Conservation (phyloP, 2,113 vertebrate species). For the Sinocyclocheilus grahami region DNA sequence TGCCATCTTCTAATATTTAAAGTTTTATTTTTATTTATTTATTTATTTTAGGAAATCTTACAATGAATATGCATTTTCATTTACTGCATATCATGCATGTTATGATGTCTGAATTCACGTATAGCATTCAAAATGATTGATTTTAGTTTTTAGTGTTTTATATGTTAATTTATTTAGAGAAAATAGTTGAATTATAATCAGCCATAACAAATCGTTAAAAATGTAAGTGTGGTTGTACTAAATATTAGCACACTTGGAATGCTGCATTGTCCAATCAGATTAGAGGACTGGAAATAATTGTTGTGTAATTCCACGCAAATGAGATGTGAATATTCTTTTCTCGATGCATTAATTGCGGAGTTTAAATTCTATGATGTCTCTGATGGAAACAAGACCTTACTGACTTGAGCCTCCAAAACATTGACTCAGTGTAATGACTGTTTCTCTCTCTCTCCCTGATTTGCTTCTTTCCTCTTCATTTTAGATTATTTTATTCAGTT, state of each 20-base stretch:
- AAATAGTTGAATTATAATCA: neutral
- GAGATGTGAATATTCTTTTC: conserved; percentile 89
- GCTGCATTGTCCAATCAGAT: neutral
- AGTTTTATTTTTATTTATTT: too few species aligned
- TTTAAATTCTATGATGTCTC: conserved; percentile 88
- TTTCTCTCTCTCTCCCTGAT: conserved; percentile 57
- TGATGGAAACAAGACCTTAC: conserved; percentile 87
- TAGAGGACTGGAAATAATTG: neutral
- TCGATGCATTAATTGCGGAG: conserved; percentile 89
- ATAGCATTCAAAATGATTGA: neutral
- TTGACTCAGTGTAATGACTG: conserved; percentile 64
- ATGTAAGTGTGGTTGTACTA: neutral
- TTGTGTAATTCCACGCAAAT: conserved; percentile 87
- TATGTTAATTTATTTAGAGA: neutral
- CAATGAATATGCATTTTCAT: too few species aligned
- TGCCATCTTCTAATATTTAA: too few species aligned
- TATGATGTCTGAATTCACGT: too few species aligned
- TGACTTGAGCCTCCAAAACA: conserved; percentile 86
- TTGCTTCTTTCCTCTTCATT: conserved; percentile 78
- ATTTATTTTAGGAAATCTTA: too few species aligned
- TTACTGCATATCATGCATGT: too few species aligned
- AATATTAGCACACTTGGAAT: neutral
- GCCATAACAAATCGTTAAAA: neutral
- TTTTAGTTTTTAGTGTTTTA: neutral
- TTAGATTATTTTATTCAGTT: conserved; percentile 78